Evolutionary conservation across 2,113 vertebrate genomes (phyloP).

Genomic region (Chaetops frenatus): DNA sequence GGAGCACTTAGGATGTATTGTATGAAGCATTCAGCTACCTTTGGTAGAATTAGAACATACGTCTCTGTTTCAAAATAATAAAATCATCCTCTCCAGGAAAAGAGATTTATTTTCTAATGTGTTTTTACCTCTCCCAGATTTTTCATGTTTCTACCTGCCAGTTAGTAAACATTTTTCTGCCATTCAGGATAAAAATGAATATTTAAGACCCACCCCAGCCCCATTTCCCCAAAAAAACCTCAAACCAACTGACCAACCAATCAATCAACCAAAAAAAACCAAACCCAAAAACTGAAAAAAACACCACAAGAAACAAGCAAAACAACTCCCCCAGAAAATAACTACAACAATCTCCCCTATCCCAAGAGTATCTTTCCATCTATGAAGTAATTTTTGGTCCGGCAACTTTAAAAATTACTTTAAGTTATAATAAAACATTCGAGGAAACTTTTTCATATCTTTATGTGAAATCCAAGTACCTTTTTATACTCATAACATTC

Average conservation of each 20-base stretch:
- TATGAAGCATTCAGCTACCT: neutral
- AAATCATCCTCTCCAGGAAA: neutral
- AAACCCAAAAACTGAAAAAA: too few species aligned
- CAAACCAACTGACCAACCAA: too few species aligned
- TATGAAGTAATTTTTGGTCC: neutral
- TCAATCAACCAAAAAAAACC: neutral
- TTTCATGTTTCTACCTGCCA: neutral
- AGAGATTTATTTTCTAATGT: neutral
- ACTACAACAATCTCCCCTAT: rapidly evolving
- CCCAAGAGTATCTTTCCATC: neutral
- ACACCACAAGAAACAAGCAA: neutral
- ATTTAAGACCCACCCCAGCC: rapidly evolving
- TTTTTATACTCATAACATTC: neutral
- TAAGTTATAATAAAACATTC: neutral
- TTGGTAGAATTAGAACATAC: neutral
- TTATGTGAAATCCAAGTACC: neutral
- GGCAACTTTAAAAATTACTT: neutral
- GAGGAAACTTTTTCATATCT: neutral
- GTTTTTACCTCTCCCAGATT: neutral
- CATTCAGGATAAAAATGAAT: neutral
- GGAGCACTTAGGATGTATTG: neutral
- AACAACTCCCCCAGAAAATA: neutral
- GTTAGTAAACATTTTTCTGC: neutral
- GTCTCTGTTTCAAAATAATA: neutral
- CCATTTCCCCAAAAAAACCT: neutral